phyloP scores from a whole-genome alignment of 2,797 vertebrate genomes.

The Perodicticus potto region DNA sequence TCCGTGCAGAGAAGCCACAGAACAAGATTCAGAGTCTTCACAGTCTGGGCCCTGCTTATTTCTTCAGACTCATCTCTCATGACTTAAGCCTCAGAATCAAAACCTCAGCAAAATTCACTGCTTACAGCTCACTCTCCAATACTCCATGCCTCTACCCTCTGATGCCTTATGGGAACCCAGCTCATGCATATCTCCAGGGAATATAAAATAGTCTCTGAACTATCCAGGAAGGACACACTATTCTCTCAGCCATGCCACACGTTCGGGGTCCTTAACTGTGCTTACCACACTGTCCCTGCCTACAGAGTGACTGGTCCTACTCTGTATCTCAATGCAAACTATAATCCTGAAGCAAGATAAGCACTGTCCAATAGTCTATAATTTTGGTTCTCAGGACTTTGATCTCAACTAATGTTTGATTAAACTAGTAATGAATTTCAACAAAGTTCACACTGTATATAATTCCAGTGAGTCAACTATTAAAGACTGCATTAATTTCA shows the following conservation, averaged over 20 bases:
- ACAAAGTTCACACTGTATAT: background rate
- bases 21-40: background rate
- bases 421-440: background rate
- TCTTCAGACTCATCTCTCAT: background rate
- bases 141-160: background rate
- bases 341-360: background rate
- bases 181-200: background rate
- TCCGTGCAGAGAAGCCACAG: background rate
- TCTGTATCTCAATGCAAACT: background rate
- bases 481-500: background rate
- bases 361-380: background rate
- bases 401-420: background rate
- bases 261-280: background rate
- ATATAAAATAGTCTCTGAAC: background rate
- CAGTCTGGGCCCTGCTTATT: background rate
- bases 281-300: background rate
- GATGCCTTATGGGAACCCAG: background rate
- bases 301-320: background rate
- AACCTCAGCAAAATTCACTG: background rate
- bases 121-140: background rate
- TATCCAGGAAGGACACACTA: background rate
- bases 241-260: background rate
- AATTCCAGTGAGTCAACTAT: background rate
- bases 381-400: background rate
- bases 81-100: background rate